Conservation (phyloP, 1,140 invertebrate genomes). For the Eciton burchellii region DNA sequence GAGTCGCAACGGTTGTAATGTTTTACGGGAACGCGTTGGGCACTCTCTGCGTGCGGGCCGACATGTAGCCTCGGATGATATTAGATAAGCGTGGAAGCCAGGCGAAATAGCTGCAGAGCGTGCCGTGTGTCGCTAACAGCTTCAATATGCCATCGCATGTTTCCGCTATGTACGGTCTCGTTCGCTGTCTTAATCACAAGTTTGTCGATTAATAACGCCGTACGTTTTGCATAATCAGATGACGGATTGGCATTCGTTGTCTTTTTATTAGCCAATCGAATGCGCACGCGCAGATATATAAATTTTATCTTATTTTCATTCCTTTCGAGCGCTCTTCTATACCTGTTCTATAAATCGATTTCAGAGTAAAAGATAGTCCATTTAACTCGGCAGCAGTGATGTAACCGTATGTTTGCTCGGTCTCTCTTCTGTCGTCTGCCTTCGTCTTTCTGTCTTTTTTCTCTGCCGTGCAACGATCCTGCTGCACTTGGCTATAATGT, state of each 20-base stretch:
- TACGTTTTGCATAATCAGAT: background rate
- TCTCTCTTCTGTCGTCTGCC: background rate
- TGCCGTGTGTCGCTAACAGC: slow-evolving; percentile 30
- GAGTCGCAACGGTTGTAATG: slow-evolving; percentile 49
- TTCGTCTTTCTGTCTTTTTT: slow-evolving; percentile 31
- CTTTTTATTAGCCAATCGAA: slow-evolving; percentile 16
- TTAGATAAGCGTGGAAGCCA: slow-evolving; percentile 48
- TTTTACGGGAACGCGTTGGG: slow-evolving; percentile 51
- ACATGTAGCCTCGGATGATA: slow-evolving; percentile 35
- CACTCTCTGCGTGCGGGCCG: background rate
- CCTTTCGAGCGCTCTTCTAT: background rate
- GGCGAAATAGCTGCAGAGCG: slow-evolving; percentile 23
- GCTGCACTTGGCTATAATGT: slow-evolving; percentile 6
- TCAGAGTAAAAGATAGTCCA: slow-evolving; percentile 15
- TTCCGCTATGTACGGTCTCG: background rate
- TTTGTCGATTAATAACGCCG: background rate
- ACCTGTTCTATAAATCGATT: slow-evolving; percentile 33
- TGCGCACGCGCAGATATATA: background rate
- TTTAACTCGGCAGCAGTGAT: slow-evolving; percentile 1
- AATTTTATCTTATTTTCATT: slow-evolving; percentile 3
- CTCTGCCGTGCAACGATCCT: slow-evolving; percentile 31
- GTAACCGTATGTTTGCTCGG: background rate
- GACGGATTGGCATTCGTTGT: background rate
- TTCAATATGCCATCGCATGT: slow-evolving; percentile 9
- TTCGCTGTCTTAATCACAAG: slow-evolving; percentile 1